These are phyloP conservation scores for Urosaurus nigricauda DNA, from an alignment of 2,797 vertebrate species.

Conservation along the genomic window DNA sequence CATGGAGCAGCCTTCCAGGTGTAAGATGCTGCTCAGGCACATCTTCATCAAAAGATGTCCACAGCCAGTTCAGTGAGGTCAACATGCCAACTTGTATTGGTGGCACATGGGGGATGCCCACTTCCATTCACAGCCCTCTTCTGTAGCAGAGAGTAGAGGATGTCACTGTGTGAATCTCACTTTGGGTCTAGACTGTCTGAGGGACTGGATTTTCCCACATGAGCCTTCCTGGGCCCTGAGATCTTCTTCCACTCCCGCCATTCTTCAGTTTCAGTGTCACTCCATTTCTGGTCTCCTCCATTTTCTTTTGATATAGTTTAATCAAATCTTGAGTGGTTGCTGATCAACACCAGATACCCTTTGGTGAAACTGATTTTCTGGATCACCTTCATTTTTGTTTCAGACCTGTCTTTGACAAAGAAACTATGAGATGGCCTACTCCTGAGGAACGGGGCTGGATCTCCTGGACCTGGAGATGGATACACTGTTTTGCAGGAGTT, in stretches of 20 bases:
- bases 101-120: background rate
- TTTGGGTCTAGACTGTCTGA: too few relatives aligned
- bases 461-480: too few relatives aligned
- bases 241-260: too few relatives aligned
- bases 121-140: background rate
- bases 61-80: background rate
- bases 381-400: background rate
- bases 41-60: background rate
- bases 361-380: background rate
- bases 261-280: background rate
- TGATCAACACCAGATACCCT: background rate
- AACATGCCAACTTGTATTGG: background rate
- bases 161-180: too few relatives aligned
- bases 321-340: background rate
- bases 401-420: background rate
- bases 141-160: background rate
- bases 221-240: too few relatives aligned
- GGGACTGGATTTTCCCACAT: too few relatives aligned
- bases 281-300: background rate
- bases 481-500: too few relatives aligned
- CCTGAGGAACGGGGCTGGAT: too few relatives aligned
- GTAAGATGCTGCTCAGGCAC: too few relatives aligned
- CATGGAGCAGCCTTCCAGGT: too few relatives aligned
- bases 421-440: background rate
- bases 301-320: background rate